Evolutionary conservation across 2,113 vertebrate species (phyloP).

Genomic region (Burhinus bistriatus): DNA sequence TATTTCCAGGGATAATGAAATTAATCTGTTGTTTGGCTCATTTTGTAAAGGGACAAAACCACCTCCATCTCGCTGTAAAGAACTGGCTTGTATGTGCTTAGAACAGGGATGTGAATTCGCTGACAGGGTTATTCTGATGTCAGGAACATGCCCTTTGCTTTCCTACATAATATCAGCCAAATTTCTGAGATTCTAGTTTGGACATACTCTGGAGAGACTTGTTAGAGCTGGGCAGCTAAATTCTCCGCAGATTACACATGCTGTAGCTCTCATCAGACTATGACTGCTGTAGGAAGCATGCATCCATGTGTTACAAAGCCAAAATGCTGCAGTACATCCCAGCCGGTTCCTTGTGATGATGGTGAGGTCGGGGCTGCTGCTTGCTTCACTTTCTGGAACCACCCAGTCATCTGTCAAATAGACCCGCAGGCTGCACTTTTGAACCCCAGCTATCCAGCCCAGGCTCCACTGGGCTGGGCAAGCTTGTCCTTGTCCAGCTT

Average conservation of each 20-base stretch:
- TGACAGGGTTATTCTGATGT: background rate
- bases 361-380: background rate
- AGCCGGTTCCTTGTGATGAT: background rate
- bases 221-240: background rate
- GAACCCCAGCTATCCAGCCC: background rate
- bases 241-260: background rate
- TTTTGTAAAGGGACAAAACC: slow-evolving; percentile 4
- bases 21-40: background rate
- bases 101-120: background rate
- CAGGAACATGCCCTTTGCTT: background rate
- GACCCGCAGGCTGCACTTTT: background rate
- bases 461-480: background rate
- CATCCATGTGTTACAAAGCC: background rate
- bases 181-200: background rate
- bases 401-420: slow-evolving; percentile 19
- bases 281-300: background rate
- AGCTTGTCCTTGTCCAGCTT: background rate
- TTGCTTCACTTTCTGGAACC: background rate
- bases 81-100: background rate
- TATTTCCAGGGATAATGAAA: slow-evolving; percentile 2
- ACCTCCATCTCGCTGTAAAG: background rate
- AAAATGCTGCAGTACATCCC: background rate
- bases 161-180: background rate
- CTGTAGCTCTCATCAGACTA: background rate
- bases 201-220: background rate